Evolutionary conservation across 2,113 vertebrate genomes (phyloP).

Genomic region (Cavia porcellus): DNA sequence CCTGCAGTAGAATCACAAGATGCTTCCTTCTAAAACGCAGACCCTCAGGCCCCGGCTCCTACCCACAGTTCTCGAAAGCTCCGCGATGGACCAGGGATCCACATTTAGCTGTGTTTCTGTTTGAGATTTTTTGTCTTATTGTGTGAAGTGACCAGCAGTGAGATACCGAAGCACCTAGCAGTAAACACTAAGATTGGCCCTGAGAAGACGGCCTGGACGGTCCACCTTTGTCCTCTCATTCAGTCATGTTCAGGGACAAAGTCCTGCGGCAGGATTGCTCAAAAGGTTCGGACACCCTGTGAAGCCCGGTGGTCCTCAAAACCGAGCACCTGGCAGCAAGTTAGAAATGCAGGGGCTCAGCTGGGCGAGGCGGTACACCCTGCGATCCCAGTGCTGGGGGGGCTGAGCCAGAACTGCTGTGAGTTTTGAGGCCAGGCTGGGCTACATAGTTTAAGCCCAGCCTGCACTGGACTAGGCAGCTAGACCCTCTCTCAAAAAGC

Average conservation of each 20-base stretch:
- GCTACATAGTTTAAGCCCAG: neutral
- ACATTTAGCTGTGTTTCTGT: neutral
- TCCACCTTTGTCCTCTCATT: neutral
- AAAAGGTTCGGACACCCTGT: rapidly evolving
- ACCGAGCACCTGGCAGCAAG: neutral
- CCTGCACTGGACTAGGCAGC: neutral
- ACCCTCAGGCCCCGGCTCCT: neutral
- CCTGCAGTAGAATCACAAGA: neutral
- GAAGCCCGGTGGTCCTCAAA: neutral
- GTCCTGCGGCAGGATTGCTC: neutral
- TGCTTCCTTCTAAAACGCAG: neutral
- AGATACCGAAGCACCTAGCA: neutral
- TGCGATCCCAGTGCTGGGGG: neutral
- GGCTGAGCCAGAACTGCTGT: neutral
- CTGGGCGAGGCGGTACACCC: neutral
- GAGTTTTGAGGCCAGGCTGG: neutral
- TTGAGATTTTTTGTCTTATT: neutral
- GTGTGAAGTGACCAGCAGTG: neutral
- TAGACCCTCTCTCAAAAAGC: neutral
- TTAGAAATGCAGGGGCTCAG: neutral
- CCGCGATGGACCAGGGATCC: neutral
- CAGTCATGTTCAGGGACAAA: neutral
- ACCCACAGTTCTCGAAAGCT: neutral
- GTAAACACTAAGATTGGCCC: neutral
- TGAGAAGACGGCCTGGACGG: neutral